These are phyloP conservation scores for Tiaroga cobitis DNA, from an alignment of 2,797 vertebrate genomes.

Conservation along the genomic window DNA sequence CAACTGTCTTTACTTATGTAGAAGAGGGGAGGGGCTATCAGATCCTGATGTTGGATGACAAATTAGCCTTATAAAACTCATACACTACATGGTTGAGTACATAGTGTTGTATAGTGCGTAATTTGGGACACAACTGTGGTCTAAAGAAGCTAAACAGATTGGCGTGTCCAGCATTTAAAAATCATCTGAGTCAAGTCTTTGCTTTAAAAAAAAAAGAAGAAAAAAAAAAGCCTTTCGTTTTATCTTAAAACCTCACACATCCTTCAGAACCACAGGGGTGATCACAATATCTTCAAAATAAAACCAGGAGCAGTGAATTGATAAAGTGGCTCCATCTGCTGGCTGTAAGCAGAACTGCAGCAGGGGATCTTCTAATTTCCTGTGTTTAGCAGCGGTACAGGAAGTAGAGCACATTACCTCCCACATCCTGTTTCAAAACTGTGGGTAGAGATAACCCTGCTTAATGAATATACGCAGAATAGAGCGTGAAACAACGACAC, in stretches of 20 bases:
- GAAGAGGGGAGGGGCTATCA: no score
- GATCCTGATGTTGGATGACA: background rate
- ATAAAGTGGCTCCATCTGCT: constrained; percentile 48
- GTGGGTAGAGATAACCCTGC: background rate
- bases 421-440: constrained; percentile 42
- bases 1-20: background rate
- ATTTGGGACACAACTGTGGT: background rate
- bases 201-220: no score
- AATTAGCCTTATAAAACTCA: background rate
- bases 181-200: background rate
- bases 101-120: background rate
- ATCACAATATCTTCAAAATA: background rate
- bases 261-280: background rate
- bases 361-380: background rate
- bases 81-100: background rate
- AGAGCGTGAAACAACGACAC: background rate
- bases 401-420: constrained; percentile 24
- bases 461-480: background rate
- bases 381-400: constrained; percentile 1
- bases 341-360: constrained; percentile 6
- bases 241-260: background rate
- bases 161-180: background rate
- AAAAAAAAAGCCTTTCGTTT: no score
- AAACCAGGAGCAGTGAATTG: background rate
- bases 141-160: background rate